Percentiles rank a stretch among this genome's conserved stretches.
phyloP scores from a whole-genome alignment of 2,888 invertebrate genomes.

The Ennomos erosarius region DNA sequence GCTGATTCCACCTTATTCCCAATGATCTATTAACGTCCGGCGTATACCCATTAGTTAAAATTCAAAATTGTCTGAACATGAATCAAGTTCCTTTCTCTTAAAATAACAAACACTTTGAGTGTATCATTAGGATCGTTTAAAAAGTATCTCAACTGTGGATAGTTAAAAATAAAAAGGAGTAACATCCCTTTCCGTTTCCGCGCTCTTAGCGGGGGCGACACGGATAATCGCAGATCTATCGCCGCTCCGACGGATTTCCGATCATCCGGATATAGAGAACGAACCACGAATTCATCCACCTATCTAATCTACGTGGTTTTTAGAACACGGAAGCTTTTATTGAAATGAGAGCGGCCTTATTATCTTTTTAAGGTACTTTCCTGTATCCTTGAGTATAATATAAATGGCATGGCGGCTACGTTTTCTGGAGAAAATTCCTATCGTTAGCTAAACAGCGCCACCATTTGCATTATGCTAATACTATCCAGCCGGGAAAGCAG shows the following conservation, averaged over 20 bases:
- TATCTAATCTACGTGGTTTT: slow-evolving; percentile 5
- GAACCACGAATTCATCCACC: slow-evolving; percentile 14
- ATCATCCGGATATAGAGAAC: slow-evolving; percentile 39
- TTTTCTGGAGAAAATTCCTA: slow-evolving; percentile 21
- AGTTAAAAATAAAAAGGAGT: slow-evolving; percentile 57
- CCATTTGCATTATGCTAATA: slow-evolving; percentile 30
- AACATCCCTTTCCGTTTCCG: slow-evolving; percentile 69
- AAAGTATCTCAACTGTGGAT: slow-evolving; percentile 47
- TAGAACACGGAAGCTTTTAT: not conserved
- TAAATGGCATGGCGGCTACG: not conserved
- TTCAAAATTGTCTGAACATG: slow-evolving; percentile 41
- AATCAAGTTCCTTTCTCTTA: slow-evolving; percentile 50
- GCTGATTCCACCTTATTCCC: not conserved
- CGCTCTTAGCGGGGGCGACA: slow-evolving; percentile 43
- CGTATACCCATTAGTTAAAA: slow-evolving; percentile 31
- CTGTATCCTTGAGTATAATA: too few relatives aligned
- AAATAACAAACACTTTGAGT: slow-evolving; percentile 57
- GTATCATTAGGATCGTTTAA: slow-evolving; percentile 50
- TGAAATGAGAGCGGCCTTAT: too few relatives aligned
- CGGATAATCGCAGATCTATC: slow-evolving; percentile 63
- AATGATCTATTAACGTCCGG: slow-evolving; percentile 21
- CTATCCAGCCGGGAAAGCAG: slow-evolving; percentile 34
- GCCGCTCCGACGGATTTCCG: slow-evolving; percentile 59
- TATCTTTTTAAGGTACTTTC: too few relatives aligned
- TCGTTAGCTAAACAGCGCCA: slow-evolving; percentile 19